Evolutionary conservation across 2,797 vertebrate genomes (phyloP).

Genomic region (Heteromormyrus szaboi): DNA sequence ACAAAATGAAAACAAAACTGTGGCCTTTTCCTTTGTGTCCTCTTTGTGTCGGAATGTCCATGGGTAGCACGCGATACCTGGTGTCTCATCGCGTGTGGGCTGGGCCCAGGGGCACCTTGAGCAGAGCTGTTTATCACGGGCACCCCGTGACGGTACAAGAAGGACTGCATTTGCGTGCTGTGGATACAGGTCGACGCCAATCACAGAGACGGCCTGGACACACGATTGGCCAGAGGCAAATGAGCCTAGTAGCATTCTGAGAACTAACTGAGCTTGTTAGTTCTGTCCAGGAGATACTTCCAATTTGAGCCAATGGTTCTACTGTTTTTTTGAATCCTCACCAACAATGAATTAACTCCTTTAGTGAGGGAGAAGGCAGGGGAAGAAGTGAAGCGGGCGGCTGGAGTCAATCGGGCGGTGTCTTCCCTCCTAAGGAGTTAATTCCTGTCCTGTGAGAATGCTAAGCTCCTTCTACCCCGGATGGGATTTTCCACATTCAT

Average conservation of each 20-base stretch:
- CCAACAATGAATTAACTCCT: background rate
- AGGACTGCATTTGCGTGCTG: background rate
- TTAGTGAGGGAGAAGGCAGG: background rate
- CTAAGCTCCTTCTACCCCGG: conserved; percentile 10
- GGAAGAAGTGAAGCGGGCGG: background rate
- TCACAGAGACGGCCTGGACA: background rate
- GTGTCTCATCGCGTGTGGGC: background rate
- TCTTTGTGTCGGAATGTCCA: background rate
- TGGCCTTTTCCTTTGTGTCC: background rate
- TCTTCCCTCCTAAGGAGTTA: conserved; percentile 14
- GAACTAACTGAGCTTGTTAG: background rate
- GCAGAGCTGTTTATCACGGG: background rate
- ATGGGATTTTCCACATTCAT: conserved; percentile 27
- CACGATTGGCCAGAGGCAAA: background rate
- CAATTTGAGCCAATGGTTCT: background rate
- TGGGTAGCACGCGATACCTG: background rate
- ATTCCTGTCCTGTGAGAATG: background rate
- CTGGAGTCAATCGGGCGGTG: too few relatives aligned
- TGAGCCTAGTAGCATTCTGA: background rate
- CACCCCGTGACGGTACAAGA: background rate
- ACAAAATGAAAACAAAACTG: background rate
- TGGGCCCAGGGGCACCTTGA: background rate
- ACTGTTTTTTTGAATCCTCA: background rate
- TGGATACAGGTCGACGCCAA: background rate
- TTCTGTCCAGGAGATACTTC: background rate